Conservation (phyloP, 2,888 invertebrate genomes). For the Chymomyza procnemis region DNA sequence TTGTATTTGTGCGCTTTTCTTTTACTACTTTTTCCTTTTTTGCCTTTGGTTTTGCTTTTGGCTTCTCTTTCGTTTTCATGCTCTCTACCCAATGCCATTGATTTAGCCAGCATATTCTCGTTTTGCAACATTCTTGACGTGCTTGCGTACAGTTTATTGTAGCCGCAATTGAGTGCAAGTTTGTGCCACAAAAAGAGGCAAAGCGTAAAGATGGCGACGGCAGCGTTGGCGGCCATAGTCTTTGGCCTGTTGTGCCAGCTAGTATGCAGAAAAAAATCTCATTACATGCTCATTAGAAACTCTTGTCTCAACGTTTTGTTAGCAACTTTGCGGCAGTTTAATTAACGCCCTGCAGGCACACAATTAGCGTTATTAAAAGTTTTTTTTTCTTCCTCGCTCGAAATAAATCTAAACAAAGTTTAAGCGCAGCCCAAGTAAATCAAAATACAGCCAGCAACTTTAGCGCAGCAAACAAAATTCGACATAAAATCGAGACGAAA, state of each 20-base stretch:
- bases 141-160: slow-evolving; percentile 29
- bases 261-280: not conserved
- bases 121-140: not conserved
- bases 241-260: not conserved
- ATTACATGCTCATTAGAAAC: slow-evolving; percentile 1
- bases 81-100: slow-evolving; percentile 4
- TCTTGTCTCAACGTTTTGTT: not conserved
- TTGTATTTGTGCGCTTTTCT: slow-evolving; percentile 33
- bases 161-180: slow-evolving; percentile 48
- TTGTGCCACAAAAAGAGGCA: slow-evolving; percentile 42
- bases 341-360: slow-evolving; percentile 5
- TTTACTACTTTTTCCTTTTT: not conserved
- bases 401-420: slow-evolving; percentile 14
- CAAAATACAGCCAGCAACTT: slow-evolving; percentile 1
- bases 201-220: not conserved
- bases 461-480: too few relatives aligned
- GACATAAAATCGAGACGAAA: slow-evolving; percentile 11
- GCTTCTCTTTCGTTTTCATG: slow-evolving; percentile 2
- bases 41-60: not conserved
- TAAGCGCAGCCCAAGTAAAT: slow-evolving; percentile 15
- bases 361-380: slow-evolving; percentile 2
- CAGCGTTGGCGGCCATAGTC: not conserved
- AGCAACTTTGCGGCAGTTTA: slow-evolving; percentile 6
- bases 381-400: not conserved
- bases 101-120: slow-evolving; percentile 10